Evolutionary conservation across 37 sponge, comb jelly and placozoan species (phyloP), one percentile per base, ranked within the genome.

Genomic region (Crambe crambe): DNA sequence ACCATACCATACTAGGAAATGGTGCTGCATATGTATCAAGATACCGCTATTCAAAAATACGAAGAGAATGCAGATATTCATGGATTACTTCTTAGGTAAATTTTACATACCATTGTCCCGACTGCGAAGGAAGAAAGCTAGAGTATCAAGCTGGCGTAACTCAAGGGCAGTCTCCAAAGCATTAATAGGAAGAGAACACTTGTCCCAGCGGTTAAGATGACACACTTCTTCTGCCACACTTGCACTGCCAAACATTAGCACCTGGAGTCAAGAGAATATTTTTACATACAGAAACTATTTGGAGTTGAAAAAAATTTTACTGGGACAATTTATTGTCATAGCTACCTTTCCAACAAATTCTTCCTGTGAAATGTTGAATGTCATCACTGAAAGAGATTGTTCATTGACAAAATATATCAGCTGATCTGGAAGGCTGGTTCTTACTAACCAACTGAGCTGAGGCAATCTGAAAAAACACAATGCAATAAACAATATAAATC

Each of bases 201-300:
- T 76, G 58, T 96, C 91, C 97, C 97, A 96, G 69, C 78, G 86
- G 76, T 96, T 96, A 56, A 94, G 62, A 18, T 80, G 89, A 70
- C 97, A 93, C 73, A 96, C 72, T 60, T 65, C 76, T 73, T 96
- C 97, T 8, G 94, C 97, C 25, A 82, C 80, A 25, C 56, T 67
- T 0, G 97, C 94, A 88, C 86, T 86, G 6, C 87, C 89, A 70
- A 86, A 91, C 79, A 92, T 83, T 75, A 94, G 62, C 57, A 91
- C 70, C 95, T 94, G 26, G 2, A 39, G 12, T 47, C 6, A 47
- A 12, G 10, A 47, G 51, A 15, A 47, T 12, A 47, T 47, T 6
- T 47, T 6, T 47, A 47, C 10, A 12, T 47, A 47, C 51, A 47
- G 51, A 47, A 47, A 47, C 12, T 47, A n/a, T n/a, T n/a, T n/a